A percentile compares a stretch with the other conserved stretches of the same genome.
phyloP scores from a whole-genome alignment of 2,113 vertebrate genomes.

The Heptranchias perlo region DNA sequence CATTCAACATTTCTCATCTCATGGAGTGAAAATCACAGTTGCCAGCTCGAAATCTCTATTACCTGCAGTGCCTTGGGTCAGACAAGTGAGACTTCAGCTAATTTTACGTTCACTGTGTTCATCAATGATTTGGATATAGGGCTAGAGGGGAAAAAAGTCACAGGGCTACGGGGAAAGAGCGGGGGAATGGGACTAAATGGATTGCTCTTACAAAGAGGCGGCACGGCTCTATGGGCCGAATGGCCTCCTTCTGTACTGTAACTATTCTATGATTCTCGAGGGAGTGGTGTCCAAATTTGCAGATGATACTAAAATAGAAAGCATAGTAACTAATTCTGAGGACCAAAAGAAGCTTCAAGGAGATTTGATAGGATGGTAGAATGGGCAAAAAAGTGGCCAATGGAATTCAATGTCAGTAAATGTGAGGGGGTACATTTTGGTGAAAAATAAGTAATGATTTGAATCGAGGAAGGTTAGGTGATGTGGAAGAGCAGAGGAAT shows the following conservation, averaged over 20 bases:
- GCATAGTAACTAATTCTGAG: not conserved
- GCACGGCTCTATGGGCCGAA: too few relatives aligned
- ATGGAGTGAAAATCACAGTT: not conserved
- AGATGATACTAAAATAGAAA: not conserved
- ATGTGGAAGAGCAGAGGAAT: not conserved
- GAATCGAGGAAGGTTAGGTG: not conserved
- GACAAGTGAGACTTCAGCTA: not conserved
- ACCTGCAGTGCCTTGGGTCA: not conserved
- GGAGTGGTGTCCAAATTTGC: not conserved
- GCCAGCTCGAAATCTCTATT: not conserved
- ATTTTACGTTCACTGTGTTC: not conserved
- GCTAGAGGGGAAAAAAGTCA: too few relatives aligned
- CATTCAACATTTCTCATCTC: not conserved
- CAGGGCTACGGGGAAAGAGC: too few relatives aligned
- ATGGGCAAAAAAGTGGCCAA: not conserved
- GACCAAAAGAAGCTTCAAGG: not conserved
- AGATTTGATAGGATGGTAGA: not conserved
- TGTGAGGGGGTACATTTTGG: not conserved
- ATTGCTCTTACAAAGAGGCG: too few relatives aligned
- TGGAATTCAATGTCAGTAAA: not conserved
- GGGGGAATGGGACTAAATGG: too few relatives aligned
- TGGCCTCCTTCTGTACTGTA: too few relatives aligned
- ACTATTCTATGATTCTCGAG: too few relatives aligned
- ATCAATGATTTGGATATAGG: not conserved
- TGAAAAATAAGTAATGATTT: not conserved